Base-by-base conservation (phyloP, 92 coral and sea anemone species). In the Heliopora coerulea region DNA sequence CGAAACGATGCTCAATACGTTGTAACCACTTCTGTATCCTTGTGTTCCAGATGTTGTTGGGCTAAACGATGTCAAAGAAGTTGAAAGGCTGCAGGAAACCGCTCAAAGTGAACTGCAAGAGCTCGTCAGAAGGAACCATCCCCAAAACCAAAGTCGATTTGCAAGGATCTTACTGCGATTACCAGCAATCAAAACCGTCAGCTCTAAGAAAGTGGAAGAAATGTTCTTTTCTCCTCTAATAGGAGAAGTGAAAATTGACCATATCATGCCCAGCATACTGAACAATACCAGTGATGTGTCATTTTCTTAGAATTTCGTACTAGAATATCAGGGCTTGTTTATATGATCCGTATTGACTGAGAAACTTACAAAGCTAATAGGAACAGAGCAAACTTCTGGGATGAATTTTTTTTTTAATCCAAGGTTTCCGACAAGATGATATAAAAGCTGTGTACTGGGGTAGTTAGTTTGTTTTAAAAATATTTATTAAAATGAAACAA, bases 191-290 rank as follows among this genome's bases (percentile, higher is more conserved):
- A 82, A 88, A 69, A 62, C 82, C 50, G 74, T 95, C 52, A 92
- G 89, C 56, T 87, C 84, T 49, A 78, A 74, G 19, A 62, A 85
- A 24, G 87, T 91, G 0, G 99, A 95, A 79, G 95, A 91, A 42
- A 73, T 95, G 25, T 95, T 95, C 79, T 95, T 95, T 70, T 81
- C 91, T 23, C 97, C 96, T 8, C 83, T 95, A 46, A 90, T 95
- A 31, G 99, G 99, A 26, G 89, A 86, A 29, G 97, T 95, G 14
- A 86, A 80, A 62, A 90, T 95, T 25, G 92, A 87, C 50, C 88
- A 85, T 57, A 95, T 95, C 46, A 88, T 95, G 96, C 89, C 88
- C 48, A 85, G 89, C 52, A 95, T 95, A 17, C 69, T 95, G 39
- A 79, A 85, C 35, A 87, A 78, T 40, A 70, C 89, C 56, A 29